Evolutionary conservation across 2,113 vertebrate genomes (phyloP), one percentile per base, ranked within the genome.

Genomic region (Siniperca knerii): DNA sequence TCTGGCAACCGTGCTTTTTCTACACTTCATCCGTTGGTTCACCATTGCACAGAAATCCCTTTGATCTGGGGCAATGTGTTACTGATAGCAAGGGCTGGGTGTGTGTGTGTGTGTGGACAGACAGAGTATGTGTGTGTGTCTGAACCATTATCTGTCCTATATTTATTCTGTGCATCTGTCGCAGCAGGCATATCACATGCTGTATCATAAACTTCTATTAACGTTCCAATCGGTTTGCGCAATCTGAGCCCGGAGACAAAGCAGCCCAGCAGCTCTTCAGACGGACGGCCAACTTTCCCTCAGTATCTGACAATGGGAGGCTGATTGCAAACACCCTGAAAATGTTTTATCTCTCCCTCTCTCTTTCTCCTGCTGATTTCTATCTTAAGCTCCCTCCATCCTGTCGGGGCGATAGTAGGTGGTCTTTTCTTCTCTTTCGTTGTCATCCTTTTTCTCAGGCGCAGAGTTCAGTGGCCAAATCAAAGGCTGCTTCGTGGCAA

Each of bases 261-360:
- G 83, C 86, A 23, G 70, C 66, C 65, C 75, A 10, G 44, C 73
- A 57, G 80, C 85, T 79, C 79, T 37, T 62, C 78, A 78, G 79
- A 89, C 21, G 79, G 81, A 61, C 75, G 13, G 77, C 89, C 82
- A 70, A 29, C 86, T 87, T 87, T 83, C 73, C 65, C 76, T 79
- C 68, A 7, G 21, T 11, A 3, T 60, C 78, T 55, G 75, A 94
- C 92, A 93, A 93, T 90, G 60, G 83, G 72, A 66, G 77, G 81
- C 86, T 93, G 94, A 95, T 94, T 94, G 93, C 92, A 90, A 93
- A 93, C 92, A 92, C 94, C 91, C 93, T 94, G 89, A 89, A 90
- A 83, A 79, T 89, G 79, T 89, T 90, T 91, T 84, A 92, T 91
- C 85, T 86, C 44, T 79, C 75, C 0, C 60, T 62, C 65, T 79